Percentiles rank a stretch among this genome's conserved stretches.
Evolutionary conservation across 2,888 invertebrate species (phyloP).

Genomic region (Orthosia gothica): DNA sequence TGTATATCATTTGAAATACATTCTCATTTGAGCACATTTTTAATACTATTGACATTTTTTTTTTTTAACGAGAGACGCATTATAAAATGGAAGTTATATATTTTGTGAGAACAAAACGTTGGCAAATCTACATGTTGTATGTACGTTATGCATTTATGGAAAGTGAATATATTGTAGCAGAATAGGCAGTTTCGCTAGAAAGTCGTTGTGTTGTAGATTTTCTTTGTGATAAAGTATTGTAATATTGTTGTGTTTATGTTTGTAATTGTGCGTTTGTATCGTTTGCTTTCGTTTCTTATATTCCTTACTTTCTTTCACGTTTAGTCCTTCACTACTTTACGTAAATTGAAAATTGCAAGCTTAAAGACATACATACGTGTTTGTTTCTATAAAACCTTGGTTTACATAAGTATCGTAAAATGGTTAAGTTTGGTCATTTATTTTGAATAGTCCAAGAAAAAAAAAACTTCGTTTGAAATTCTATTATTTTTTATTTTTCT

Average conservation of each 20-base stretch:
- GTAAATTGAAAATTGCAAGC: neutral
- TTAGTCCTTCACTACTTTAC: neutral
- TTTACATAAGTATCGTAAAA: no score
- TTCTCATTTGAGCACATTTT: neutral
- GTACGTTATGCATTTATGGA: conserved; percentile 31
- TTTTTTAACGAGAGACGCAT: neutral
- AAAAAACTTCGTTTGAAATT: no score
- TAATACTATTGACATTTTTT: neutral
- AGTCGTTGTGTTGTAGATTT: conserved; percentile 52
- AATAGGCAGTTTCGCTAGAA: conserved; percentile 52
- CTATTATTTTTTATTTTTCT: no score
- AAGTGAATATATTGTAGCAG: conserved; percentile 35
- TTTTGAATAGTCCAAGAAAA: no score
- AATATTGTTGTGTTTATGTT: conserved; percentile 32
- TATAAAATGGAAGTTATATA: neutral
- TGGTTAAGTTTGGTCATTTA: no score
- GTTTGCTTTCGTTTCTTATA: conserved; percentile 44
- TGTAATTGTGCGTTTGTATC: conserved; percentile 31
- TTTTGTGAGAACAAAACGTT: conserved; percentile 9
- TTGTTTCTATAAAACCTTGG: no score
- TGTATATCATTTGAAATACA: neutral
- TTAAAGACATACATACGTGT: no score
- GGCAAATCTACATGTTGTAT: conserved; percentile 11
- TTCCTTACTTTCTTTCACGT: neutral
- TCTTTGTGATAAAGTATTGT: conserved; percentile 47